Base-by-base conservation (phyloP, 2,113 vertebrate genomes). In the Oreochromis niloticus region DNA sequence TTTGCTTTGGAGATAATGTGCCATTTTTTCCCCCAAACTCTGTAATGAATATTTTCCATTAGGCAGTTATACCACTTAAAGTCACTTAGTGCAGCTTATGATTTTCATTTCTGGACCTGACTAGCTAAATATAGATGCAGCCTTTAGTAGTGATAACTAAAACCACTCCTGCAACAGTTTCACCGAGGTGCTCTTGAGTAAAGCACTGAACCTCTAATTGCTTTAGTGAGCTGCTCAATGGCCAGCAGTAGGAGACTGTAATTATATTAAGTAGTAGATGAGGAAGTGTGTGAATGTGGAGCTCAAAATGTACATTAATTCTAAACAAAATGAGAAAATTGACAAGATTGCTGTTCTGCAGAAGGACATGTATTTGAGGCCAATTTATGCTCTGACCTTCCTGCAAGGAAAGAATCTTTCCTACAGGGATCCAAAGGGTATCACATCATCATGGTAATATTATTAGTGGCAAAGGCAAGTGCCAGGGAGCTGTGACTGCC, bases 391-490 rank as follows among this genome's bases (percentile, higher is more conserved):
- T 71, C 41, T 87, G 85, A 94, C 82, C 85, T 85, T 92, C 73
- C 52, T 75, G 41, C 36, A 52, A 41, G 87, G 80, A 39, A 85
- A 55, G 30, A 81, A 86, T 85, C 56, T 68, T 84, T 82, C 84
- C 81, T 83, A 12, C 84, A 66, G 63, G 43, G 56, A 85, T 91
- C 91, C 90, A 88, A 85, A 57, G 63, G 80, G 89, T 84, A 90
- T 93, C 92, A 85, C 84, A 83, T 90, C 81, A 84, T 90, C 66
- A 12, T 68, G 83, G 83, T 80, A 86, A 87, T 86, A 85, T 81
- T 90, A 87, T 91, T 90, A 92, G 84, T 71, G 80, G 39, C 24
- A 27, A 55, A 66, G 79, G 54, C 48, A 46, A 57, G 36, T 81
- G 87, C 16, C 52, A 81, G 36, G 32, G 57, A 80, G 54, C 61